These are phyloP conservation scores for Hylaeus volcanicus DNA, from an alignment of 1,140 invertebrate species.

Conservation along the genomic window DNA sequence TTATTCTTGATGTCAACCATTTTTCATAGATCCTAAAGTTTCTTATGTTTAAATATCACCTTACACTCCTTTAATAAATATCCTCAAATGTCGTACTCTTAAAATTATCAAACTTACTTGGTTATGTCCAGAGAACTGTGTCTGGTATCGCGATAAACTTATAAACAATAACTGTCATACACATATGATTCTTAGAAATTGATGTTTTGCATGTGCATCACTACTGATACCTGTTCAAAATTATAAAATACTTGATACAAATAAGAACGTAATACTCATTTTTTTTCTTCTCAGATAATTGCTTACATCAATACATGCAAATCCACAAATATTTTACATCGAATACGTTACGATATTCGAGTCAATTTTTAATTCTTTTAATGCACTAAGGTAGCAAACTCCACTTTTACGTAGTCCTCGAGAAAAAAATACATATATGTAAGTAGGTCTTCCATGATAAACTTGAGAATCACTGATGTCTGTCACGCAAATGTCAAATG, in stretches of 20 bases:
- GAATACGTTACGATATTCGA: neutral
- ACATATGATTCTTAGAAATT: neutral
- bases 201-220: neutral
- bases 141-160: neutral
- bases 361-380: neutral
- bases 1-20: constrained; percentile 57
- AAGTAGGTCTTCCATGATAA: neutral
- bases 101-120: neutral
- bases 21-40: neutral
- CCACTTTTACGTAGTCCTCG: neutral
- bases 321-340: neutral
- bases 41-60: neutral
- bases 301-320: neutral
- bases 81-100: neutral
- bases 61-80: neutral
- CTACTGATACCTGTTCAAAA: neutral
- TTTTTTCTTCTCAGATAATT: neutral
- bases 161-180: neutral
- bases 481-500: constrained; percentile 4
- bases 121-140: neutral
- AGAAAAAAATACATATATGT: neutral
- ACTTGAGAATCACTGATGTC: neutral
- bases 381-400: neutral
- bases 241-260: neutral
- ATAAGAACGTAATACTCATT: neutral